Base-by-base conservation (phyloP, 2,888 invertebrate genomes). In the Diogma glabrata region DNA sequence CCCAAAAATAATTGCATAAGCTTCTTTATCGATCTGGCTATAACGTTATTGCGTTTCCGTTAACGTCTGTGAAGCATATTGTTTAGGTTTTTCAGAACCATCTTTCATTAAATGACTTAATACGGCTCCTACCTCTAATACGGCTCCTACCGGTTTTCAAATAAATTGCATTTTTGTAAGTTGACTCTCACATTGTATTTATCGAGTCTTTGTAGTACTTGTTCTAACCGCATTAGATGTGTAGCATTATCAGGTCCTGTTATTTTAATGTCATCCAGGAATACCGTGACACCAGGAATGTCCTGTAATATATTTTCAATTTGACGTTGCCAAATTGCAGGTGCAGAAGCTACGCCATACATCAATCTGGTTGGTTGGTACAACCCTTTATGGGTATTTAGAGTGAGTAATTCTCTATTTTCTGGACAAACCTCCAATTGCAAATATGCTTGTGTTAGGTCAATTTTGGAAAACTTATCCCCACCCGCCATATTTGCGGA, bases 311-410 rank as follows among this genome's bases (percentile, higher is more conserved):
- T 30, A 24, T 56, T 55, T 50, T 64, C 60, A 51, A 66, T 63
- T 43, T 55, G 46, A 6, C 62, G 40, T 56, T 66, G 63, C 56
- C 58, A 66, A 24, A 59, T 60, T 5, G 61, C 62, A 14, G 65
- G 64, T 17, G 63, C 64, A 49, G 59, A 55, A 1, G 64, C 60
- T 3, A 65, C 52, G 3, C 64, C 65, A 53, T 60, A 64, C 57
- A 61, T 57, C 46, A 65, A 50, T n/a, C 65, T 51, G 7, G 58
- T 64, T 47, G 59, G 59, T 47, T 58, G 53, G 53, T 57, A 66
- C 10, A 66, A 50, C 4, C 65, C 66, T 50, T 62, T 63, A 50
- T 61, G 64, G 2, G 65, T 66, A 53, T 53, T 64, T 46, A 67
- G 55, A 2, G 64, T 66, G 16, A 64, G 49, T 14, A 60, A 55